These are phyloP conservation scores for Littorina saxatilis DNA, from an alignment of 1,140 invertebrate genomes.

Conservation along the genomic window DNA sequence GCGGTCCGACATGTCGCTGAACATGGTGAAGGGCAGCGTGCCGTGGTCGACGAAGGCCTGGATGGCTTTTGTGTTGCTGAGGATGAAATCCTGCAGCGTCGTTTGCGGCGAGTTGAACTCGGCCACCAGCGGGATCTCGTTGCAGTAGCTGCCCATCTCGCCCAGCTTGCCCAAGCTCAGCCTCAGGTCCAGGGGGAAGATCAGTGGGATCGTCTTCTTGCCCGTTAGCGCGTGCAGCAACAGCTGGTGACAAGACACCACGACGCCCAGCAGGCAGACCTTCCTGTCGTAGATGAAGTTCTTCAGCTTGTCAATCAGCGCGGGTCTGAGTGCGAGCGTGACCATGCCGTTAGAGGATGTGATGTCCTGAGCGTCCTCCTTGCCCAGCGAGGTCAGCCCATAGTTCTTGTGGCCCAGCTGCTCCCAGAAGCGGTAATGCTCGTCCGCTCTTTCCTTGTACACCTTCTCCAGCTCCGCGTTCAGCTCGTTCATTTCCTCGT, in stretches of 20 bases:
- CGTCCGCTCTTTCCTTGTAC: conserved; percentile 36
- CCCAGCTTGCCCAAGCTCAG: conserved; percentile 22
- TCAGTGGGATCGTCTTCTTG: conserved; percentile 29
- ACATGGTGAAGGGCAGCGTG: conserved; percentile 39
- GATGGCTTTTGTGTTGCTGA: conserved; percentile 38
- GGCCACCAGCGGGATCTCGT: conserved; percentile 41
- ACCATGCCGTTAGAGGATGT: not conserved
- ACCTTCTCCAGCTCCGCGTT: conserved; percentile 39
- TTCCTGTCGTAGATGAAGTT: conserved; percentile 28
- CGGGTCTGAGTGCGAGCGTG: conserved; percentile 6
- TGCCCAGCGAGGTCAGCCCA: conserved; percentile 20
- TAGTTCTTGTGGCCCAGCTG: conserved; percentile 31
- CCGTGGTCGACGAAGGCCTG: conserved; percentile 44
- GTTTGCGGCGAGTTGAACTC: conserved; percentile 23
- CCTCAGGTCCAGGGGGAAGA: conserved; percentile 41
- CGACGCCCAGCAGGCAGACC: conserved; percentile 31
- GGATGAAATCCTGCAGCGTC: conserved; percentile 38
- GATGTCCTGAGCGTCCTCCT: not conserved
- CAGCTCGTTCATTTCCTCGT: conserved; percentile 15
- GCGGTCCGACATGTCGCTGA: conserved; percentile 40
- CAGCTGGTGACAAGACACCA: conserved; percentile 30
- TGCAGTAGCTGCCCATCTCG: conserved; percentile 40
- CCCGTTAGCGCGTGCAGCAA: conserved; percentile 38
- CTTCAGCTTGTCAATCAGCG: conserved; percentile 22
- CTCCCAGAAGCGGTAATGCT: conserved; percentile 37